These are phyloP conservation scores for Drepanosiphum platanoidis DNA, from an alignment of 2,888 invertebrate genomes.

Conservation along the genomic window DNA sequence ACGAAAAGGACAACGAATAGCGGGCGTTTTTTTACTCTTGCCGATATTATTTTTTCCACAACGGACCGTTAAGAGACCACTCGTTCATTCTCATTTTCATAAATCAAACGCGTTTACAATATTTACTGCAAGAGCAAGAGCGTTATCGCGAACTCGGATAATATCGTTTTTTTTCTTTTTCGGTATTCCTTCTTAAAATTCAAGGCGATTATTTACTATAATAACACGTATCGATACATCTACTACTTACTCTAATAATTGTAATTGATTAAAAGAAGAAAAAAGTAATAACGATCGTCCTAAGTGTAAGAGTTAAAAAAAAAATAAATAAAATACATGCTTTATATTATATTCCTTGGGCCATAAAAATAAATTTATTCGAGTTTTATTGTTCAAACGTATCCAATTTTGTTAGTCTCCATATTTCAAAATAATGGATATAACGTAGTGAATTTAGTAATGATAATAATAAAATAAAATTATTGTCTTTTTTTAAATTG, in stretches of 20 bases:
- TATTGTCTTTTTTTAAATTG: background rate
- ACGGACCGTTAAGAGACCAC: background rate
- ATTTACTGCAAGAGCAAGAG: background rate
- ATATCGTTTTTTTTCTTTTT: background rate
- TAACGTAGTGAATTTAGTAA: background rate
- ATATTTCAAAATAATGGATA: background rate
- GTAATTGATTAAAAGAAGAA: too few relatives aligned
- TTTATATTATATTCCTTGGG: background rate
- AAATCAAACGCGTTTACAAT: background rate
- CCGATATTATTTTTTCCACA: background rate
- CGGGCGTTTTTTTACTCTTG: background rate
- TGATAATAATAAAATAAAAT: background rate
- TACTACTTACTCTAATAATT: too few relatives aligned
- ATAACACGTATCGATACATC: too few relatives aligned
- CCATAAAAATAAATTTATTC: background rate
- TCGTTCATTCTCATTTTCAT: background rate
- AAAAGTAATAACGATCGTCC: too few relatives aligned
- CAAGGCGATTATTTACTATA: too few relatives aligned
- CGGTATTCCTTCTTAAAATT: background rate
- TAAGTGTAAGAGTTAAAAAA: too few relatives aligned
- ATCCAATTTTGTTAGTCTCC: background rate
- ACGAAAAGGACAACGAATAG: background rate
- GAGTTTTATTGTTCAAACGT: conserved; percentile 4
- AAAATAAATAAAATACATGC: too few relatives aligned
- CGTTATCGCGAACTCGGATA: background rate